These are phyloP conservation scores for Andrena chrysosceles DNA, from an alignment of 2,888 invertebrate species.

Conservation along the genomic window DNA sequence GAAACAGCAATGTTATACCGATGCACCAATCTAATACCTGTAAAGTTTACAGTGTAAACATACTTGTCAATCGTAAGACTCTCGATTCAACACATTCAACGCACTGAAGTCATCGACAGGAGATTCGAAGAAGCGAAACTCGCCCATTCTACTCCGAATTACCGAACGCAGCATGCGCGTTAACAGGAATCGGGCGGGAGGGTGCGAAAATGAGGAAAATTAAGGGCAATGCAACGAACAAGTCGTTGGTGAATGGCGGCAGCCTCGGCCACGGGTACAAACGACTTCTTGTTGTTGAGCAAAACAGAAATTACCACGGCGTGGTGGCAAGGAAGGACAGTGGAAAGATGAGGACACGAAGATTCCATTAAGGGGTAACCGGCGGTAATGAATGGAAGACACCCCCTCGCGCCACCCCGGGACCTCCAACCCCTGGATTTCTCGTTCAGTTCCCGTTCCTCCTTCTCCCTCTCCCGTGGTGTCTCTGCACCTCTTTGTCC, in stretches of 20 bases:
- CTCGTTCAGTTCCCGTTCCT: slow-evolving; percentile 66
- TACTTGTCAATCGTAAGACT: no score
- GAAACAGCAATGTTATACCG: no score
- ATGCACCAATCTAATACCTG: no score
- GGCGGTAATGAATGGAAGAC: slow-evolving; percentile 83
- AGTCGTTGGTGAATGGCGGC: slow-evolving; percentile 64
- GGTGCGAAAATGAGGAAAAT: slow-evolving; percentile 56
- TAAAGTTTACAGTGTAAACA: no score
- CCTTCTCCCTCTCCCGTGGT: slow-evolving; percentile 27
- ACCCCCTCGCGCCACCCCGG: slow-evolving; percentile 70
- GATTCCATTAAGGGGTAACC: slow-evolving; percentile 83
- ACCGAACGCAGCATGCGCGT: background rate
- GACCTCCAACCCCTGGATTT: slow-evolving; percentile 69
- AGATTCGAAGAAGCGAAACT: background rate
- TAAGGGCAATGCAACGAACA: slow-evolving; percentile 64
- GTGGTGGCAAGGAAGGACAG: slow-evolving; percentile 71
- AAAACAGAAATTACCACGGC: slow-evolving; percentile 79
- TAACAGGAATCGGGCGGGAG: slow-evolving; percentile 19
- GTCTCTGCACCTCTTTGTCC: slow-evolving; percentile 25
- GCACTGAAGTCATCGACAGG: background rate
- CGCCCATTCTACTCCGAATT: background rate
- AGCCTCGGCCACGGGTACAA: slow-evolving; percentile 68
- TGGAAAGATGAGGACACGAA: slow-evolving; percentile 82
- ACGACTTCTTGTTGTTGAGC: slow-evolving; percentile 78
- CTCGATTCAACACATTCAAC: background rate